Conservation (phyloP, 1,140 invertebrate genomes). For the Orchestia grillus region DNA sequence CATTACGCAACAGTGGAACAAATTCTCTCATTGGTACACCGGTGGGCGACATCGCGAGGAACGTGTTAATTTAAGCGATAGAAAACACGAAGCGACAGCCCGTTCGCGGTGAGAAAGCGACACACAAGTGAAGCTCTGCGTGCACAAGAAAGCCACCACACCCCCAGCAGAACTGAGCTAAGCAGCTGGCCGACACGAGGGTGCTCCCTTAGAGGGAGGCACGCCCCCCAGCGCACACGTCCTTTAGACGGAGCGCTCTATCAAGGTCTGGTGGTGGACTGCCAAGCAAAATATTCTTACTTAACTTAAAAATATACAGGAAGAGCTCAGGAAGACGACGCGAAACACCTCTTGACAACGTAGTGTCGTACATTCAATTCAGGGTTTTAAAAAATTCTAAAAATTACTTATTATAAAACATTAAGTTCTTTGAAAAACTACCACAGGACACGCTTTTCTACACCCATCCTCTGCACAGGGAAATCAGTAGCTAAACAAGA, state of each 20-base stretch:
- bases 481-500: background rate
- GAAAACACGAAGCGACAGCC: too few relatives aligned
- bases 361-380: background rate
- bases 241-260: too few relatives aligned
- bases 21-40: too few relatives aligned
- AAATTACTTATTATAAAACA: background rate
- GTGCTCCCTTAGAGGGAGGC: too few relatives aligned
- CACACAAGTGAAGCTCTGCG: background rate
- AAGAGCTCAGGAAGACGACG: background rate
- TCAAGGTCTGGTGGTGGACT: background rate
- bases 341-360: background rate
- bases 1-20: too few relatives aligned
- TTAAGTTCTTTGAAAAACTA: background rate
- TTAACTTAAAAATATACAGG: background rate
- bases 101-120: background rate
- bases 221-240: too few relatives aligned
- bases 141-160: background rate
- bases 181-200: background rate
- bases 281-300: background rate
- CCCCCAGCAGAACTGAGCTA: background rate
- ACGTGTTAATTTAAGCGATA: too few relatives aligned
- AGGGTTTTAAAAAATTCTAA: background rate
- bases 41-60: too few relatives aligned
- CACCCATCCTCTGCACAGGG: background rate
- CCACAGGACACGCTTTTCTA: background rate